phyloP scores from a whole-genome alignment of 1,140 invertebrate species.

The Hesperophylax magnus region DNA sequence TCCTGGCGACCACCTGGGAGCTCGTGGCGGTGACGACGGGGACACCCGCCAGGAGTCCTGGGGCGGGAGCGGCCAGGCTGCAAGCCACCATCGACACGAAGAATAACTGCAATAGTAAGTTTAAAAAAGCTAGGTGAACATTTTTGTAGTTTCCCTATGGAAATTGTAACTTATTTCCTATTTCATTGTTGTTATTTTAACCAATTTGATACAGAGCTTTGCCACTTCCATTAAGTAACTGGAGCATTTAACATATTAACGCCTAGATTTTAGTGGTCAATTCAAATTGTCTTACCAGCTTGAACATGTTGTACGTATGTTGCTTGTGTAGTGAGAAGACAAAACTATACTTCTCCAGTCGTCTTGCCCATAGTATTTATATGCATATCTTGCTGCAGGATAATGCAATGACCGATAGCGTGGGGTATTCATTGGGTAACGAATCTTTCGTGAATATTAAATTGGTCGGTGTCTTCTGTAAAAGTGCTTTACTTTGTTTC shows the following conservation, averaged over 20 bases:
- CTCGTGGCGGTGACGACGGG: constrained; percentile 66
- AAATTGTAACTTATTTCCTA: too few relatives aligned
- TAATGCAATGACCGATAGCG: constrained; percentile 1
- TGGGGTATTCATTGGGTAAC: too few relatives aligned
- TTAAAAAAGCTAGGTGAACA: too few relatives aligned
- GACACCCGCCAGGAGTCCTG: constrained; percentile 59
- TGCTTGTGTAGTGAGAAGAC: constrained; percentile 15
- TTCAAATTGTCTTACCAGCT: constrained; percentile 7
- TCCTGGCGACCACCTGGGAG: constrained; percentile 66
- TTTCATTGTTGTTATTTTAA: too few relatives aligned
- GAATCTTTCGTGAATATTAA: too few relatives aligned
- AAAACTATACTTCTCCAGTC: background rate
- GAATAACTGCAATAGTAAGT: constrained; percentile 44
- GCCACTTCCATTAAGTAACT: too few relatives aligned
- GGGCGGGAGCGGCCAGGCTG: constrained; percentile 56
- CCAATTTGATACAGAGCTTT: background rate
- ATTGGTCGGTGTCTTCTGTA: too few relatives aligned
- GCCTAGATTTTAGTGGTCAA: too few relatives aligned
- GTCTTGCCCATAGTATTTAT: constrained; percentile 15
- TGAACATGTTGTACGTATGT: constrained; percentile 33
- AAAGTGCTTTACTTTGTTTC: too few relatives aligned
- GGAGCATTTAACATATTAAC: too few relatives aligned
- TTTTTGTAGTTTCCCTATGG: too few relatives aligned
- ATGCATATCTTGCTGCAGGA: constrained; percentile 5
- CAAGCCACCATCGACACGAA: constrained; percentile 55